Evolutionary conservation across 2,888 invertebrate species (phyloP).

Genomic region (Vanessa cardui): DNA sequence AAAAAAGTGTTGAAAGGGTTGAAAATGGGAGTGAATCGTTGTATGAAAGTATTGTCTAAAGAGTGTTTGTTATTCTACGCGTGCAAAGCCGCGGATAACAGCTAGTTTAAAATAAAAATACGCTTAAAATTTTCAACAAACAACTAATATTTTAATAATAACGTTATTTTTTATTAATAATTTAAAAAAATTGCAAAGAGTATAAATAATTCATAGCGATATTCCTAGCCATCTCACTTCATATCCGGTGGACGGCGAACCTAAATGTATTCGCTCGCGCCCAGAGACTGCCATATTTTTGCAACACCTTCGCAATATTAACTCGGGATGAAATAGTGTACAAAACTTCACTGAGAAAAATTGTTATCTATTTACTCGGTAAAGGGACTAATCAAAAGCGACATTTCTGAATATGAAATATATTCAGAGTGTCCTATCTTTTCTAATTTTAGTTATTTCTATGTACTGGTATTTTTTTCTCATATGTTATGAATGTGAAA

Average conservation of each 20-base stretch:
- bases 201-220: neutral
- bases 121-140: too few species aligned
- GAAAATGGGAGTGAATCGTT: too few species aligned
- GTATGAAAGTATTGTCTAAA: too few species aligned
- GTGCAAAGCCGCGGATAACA: too few species aligned
- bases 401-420: neutral
- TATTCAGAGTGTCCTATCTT: neutral
- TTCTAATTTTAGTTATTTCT: neutral
- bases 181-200: neutral
- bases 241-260: slow-evolving; percentile 1
- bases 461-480: neutral
- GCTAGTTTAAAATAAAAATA: too few species aligned
- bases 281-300: slow-evolving; percentile 34
- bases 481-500: too few species aligned
- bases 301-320: slow-evolving; percentile 41
- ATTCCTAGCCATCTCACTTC: neutral
- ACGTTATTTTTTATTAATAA: too few species aligned
- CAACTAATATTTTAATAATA: too few species aligned
- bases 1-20: too few species aligned
- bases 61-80: too few species aligned
- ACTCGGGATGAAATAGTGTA: slow-evolving; percentile 40
- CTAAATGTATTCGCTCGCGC: slow-evolving; percentile 26
- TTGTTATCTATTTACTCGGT: slow-evolving; percentile 22
- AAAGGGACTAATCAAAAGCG: neutral
- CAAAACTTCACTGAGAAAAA: slow-evolving; percentile 31